Base-by-base conservation (phyloP, 1,140 invertebrate species). In the Drosophila pachea region DNA sequence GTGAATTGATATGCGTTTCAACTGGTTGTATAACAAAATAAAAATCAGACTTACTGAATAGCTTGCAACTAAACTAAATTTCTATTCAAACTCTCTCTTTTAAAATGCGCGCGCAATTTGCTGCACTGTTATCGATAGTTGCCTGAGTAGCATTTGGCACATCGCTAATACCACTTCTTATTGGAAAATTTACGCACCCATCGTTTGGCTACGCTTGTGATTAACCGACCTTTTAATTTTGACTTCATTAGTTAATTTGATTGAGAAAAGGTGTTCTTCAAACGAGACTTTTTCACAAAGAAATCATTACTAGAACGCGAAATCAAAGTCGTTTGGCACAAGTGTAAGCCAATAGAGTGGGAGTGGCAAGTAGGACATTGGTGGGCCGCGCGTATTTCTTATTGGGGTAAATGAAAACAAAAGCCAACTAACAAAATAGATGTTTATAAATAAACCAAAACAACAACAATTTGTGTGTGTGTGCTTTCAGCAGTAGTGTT, bases 371-470 rank as follows among this genome's bases (percentile, higher is more conserved):
- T 43, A 47, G 70, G 61, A 66, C 36, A 45, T 61, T 65, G 61
- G 59, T 60, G 48, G 70, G 58, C 75, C 58, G 77, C 69, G 63
- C 61, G 61, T 62, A 60, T 74, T 78, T 78, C 48, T 78, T 58
- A 58, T 84, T 69, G 56, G 73, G 76, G 76, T 78, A 73, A 84
- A 60, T 64, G 78, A 47, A 61, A 62, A 66, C 48, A 43, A 43
- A 14, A 16, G 14, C 12, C 40, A 59, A 54, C 61, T 45, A 59
- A 47, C 55, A 33, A 49, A 66, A 68, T 59, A 61, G 22, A 16
- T 50, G 52, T 76, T 73, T 60, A 79, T 73, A 79, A 79, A 79
- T 60, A 73, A 54, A 60, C 49, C 49, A 31, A 29, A 73, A 31
- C 33, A 68, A 48, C 42, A 36, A 49, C 42, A 72, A 11, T 33